A percentile compares a stretch with the other conserved stretches of the same genome.
Evolutionary conservation across 2,113 vertebrate species (phyloP).

Genomic region (Mixornis gularis): DNA sequence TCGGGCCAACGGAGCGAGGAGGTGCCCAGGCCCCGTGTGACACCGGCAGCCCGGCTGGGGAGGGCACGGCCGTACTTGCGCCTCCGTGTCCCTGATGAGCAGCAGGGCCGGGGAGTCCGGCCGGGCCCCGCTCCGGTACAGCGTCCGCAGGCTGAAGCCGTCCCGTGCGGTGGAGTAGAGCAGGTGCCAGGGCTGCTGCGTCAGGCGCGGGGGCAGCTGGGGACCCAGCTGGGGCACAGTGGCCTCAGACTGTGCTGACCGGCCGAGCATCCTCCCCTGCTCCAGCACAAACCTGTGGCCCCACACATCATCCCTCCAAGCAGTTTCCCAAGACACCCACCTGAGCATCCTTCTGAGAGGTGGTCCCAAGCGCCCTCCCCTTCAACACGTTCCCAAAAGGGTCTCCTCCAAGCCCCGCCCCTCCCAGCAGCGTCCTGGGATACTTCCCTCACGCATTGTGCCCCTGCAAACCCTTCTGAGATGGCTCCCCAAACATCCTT

Average conservation of each 20-base stretch:
- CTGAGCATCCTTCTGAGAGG: neutral
- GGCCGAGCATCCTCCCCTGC: neutral
- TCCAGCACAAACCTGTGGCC: neutral
- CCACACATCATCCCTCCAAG: too few species aligned
- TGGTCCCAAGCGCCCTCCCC: neutral
- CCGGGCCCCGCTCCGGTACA: neutral
- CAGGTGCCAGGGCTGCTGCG: neutral
- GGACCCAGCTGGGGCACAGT: neutral
- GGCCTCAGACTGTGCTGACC: neutral
- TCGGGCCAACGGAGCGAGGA: neutral
- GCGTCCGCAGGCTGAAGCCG: constrained; percentile 3
- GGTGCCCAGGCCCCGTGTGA: neutral
- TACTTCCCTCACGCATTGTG: neutral
- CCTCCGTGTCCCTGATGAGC: neutral
- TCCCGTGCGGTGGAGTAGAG: neutral
- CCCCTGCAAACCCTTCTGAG: neutral
- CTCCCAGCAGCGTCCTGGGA: neutral
- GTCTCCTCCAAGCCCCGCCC: neutral
- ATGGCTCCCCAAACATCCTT: neutral
- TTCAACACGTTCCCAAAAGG: neutral
- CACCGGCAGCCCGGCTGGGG: neutral
- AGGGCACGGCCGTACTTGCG: neutral
- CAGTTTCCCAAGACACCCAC: neutral
- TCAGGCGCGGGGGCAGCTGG: neutral
- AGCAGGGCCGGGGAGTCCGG: neutral